Base-by-base conservation (phyloP, 2,888 invertebrate species). In the Ceriagrion tenellum region DNA sequence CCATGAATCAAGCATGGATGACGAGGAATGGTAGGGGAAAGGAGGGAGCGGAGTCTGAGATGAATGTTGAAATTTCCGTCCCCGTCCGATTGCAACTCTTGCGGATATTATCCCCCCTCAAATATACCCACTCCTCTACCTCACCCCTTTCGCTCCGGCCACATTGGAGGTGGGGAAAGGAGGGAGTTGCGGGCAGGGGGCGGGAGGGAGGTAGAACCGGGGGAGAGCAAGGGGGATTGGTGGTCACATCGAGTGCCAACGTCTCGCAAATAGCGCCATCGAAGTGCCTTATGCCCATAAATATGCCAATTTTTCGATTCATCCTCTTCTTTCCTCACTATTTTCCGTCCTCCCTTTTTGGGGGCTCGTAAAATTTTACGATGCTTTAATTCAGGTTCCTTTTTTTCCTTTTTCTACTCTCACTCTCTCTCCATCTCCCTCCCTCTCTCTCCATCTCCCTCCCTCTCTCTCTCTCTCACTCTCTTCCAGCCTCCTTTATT, bases 241-340 rank as follows among this genome's bases (percentile, higher is more conserved):
- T 8, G 81, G 81, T 81, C 81, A 18, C 81, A 13, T 35, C 35
- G 81, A 81, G 59, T 91, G 59, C 59, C 35, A 91, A 63, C 18
- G 35, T 30, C 91, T 59, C 91, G 13, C 35, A 35, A 59, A 59
- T 56, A 18, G 56, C 35, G n/a, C 55, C 89, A 55, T 26, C 89
- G 16, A n/a, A 89, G 89, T 55, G 35, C 26, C 30, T 35, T 55
- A 89, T 89, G 89, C 47, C 55, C 89, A 55, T 89, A 89, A 89
- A 89, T 89, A 89, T 89, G 47, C 89, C 89, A 55, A 89, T 55
- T 89, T 89, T 89, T 89, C 55, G 55, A 55, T 55, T 55, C 89
- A 55, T 89, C 89, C 81, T 81, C 81, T 81, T 26, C 69, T n/a
- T 89, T 55, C n/a, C 40, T 4, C 55, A 16, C 81, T 81, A 81